Evolutionary conservation across 2,797 vertebrate genomes (phyloP), one percentile per base, ranked within the genome.

Genomic region (Anolis apletophallus): DNA sequence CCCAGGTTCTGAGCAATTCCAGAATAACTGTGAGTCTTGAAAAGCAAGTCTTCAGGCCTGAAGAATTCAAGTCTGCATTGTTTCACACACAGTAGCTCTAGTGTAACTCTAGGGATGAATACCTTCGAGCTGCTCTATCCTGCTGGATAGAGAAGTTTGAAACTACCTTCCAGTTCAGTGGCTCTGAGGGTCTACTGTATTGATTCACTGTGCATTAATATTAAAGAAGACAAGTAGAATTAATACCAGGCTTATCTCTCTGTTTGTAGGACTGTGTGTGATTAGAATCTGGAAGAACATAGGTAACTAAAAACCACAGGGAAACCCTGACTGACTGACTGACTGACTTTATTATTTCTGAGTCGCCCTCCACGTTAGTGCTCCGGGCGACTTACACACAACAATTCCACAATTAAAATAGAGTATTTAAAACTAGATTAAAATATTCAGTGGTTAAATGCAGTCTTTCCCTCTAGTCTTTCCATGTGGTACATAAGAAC

Each of bases 131-230:
- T 57, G 34, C 69, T 19, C 26, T 71, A 26, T 36, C 8, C 13
- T 55, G 75, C 55, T 3, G 0, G 88, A 52, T 77, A 26, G 32
- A 36, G 67, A 80, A 17, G 29, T 59, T 84, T 54, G 61, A 34
- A 11, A 32, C 85, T 64, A 80, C 84, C 36, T 86, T 67, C 80
- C 59, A 75, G 23, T 82, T 90, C 85, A 88, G 0, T 87, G 84
- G 78, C 55, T 71, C 40, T 59, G 69, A 85, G 73, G 67, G 84
- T 88, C 19, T 77, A 71, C 55, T 13, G 0, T 91, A 82, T 90
- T 87, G 88, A 91, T 92, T 86, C 67, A 80, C 83, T 26, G 61
- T 54, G 61, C 40, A 84, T 88, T 91, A 88, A 64, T 50, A 54
- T 83, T 75, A 34, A 90, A 90, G 29, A 54, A 8, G 74, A 85